Percentiles rank a stretch among this genome's conserved stretches.
These are phyloP conservation scores for Brachionus rotundiformis DNA, from an alignment of 1,140 invertebrate species.

Conservation along the genomic window DNA sequence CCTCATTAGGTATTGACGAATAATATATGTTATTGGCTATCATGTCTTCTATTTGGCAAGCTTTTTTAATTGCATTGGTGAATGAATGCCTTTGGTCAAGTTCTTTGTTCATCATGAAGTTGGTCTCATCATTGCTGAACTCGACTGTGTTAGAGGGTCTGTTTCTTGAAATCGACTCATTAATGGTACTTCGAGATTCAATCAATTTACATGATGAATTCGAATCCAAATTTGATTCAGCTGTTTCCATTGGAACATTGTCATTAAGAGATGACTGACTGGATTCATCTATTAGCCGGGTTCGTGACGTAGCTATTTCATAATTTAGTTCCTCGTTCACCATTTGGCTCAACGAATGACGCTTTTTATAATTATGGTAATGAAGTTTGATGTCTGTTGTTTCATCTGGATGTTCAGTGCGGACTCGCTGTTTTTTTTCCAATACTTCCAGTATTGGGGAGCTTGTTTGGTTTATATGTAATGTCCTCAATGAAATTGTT, in stretches of 20 bases:
- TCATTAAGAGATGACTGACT: background rate
- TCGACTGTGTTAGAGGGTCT: background rate
- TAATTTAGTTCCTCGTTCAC: background rate
- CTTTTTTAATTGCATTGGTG: slow-evolving; percentile 40
- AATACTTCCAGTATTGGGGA: background rate
- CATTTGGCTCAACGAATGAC: background rate
- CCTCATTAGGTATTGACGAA: background rate
- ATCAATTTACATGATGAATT: slow-evolving; percentile 5
- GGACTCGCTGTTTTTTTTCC: background rate
- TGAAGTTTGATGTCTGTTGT: background rate
- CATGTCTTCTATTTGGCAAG: slow-evolving; percentile 46
- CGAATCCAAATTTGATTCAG: slow-evolving; percentile 23
- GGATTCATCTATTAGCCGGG: slow-evolving; percentile 2
- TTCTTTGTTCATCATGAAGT: background rate
- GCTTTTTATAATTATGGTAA: background rate
- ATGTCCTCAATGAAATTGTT: slow-evolving; percentile 27
- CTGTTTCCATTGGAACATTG: background rate
- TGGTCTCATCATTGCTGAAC: slow-evolving; percentile 4
- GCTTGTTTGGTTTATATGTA: background rate
- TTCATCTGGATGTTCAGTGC: background rate
- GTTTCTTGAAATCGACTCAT: background rate
- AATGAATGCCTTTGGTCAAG: background rate
- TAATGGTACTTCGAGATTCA: background rate
- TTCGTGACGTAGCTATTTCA: background rate
- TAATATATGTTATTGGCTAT: background rate